Percentiles rank a stretch among this genome's conserved stretches.
Conservation (phyloP, 2,113 vertebrate species). For the Thermophis baileyi region DNA sequence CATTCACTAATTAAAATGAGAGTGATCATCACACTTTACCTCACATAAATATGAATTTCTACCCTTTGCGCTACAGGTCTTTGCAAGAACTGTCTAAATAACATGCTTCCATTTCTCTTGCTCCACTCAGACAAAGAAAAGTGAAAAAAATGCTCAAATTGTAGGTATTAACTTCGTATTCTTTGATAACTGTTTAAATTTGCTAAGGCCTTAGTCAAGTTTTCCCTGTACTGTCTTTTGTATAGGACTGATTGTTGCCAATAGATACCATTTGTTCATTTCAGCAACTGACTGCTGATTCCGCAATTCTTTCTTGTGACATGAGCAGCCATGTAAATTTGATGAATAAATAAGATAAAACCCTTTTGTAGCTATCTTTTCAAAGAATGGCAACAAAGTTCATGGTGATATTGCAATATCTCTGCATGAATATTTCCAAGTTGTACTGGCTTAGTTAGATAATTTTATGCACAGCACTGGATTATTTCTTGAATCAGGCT, state of each 20-base stretch:
- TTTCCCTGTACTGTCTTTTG: slow-evolving; percentile 24
- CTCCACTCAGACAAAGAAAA: slow-evolving; percentile 5
- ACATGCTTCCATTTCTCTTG: background rate
- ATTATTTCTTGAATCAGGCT: background rate
- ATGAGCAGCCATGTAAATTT: background rate
- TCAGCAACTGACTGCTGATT: slow-evolving; percentile 33
- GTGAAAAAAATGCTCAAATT: slow-evolving; percentile 6
- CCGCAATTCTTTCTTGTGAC: background rate
- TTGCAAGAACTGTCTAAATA: background rate
- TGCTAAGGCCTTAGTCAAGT: slow-evolving; percentile 6
- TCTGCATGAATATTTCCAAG: background rate
- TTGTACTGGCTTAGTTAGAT: background rate
- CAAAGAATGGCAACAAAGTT: slow-evolving; percentile 32
- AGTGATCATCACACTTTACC: background rate
- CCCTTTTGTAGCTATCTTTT: slow-evolving; percentile 39
- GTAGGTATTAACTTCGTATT: slow-evolving; percentile 47
- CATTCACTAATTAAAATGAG: background rate
- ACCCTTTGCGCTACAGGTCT: background rate
- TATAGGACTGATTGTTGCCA: slow-evolving; percentile 39
- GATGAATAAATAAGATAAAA: background rate
- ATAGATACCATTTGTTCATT: slow-evolving; percentile 35
- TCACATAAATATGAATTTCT: background rate
- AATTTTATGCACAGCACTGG: background rate
- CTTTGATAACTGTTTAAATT: slow-evolving; percentile 36
- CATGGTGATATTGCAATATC: background rate